Conservation (phyloP, 1,140 invertebrate genomes). For the Drosophila micromelanica region DNA sequence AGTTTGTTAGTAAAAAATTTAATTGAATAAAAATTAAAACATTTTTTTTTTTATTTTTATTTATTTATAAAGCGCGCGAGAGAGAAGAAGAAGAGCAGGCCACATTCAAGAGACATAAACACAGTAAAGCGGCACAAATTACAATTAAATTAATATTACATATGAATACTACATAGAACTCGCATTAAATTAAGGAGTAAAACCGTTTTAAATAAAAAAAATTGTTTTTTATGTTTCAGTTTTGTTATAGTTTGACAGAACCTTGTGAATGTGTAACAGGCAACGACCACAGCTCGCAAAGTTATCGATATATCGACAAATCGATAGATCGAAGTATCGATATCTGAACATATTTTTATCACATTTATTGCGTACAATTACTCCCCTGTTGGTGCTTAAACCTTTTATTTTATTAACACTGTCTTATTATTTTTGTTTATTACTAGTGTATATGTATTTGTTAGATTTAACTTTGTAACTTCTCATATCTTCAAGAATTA, state of each 20-base stretch:
- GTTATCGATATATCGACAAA: not conserved
- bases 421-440: not conserved
- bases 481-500: no score
- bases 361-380: not conserved
- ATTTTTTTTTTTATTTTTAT: slow-evolving; percentile 17
- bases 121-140: slow-evolving; percentile 45
- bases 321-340: not conserved
- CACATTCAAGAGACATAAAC: slow-evolving; percentile 61
- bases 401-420: not conserved
- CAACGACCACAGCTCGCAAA: slow-evolving; percentile 43
- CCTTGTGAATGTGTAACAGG: slow-evolving; percentile 24
- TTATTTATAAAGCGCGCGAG: slow-evolving; percentile 60
- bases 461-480: no score
- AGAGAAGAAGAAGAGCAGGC: slow-evolving; percentile 56
- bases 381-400: not conserved
- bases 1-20: slow-evolving; percentile 71
- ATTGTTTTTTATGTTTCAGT: slow-evolving; percentile 9
- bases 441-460: no score
- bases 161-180: slow-evolving; percentile 12
- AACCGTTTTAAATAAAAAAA: not conserved
- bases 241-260: slow-evolving; percentile 1
- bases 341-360: not conserved
- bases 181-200: slow-evolving; percentile 16
- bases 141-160: slow-evolving; percentile 26
- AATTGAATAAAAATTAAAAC: slow-evolving; percentile 42